Evolutionary conservation across 2,113 vertebrate genomes (phyloP).

Genomic region (Cebus imitator): DNA sequence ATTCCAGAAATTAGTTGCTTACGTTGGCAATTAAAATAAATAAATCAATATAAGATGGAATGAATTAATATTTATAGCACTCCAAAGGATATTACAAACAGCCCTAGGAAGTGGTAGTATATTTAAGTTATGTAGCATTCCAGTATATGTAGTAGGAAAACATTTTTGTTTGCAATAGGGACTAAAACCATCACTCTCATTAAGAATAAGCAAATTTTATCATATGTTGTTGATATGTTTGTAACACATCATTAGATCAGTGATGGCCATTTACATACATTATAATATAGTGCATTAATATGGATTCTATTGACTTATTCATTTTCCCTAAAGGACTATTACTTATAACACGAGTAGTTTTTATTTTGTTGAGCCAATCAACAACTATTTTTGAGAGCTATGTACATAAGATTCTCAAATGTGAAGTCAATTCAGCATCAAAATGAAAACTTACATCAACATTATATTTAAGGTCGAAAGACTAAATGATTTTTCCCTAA

Average conservation of each 20-base stretch:
- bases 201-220: background rate
- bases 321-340: background rate
- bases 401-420: background rate
- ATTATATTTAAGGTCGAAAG: background rate
- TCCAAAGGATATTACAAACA: background rate
- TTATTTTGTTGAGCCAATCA: background rate
- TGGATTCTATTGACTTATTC: background rate
- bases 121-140: background rate
- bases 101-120: background rate
- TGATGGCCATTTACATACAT: background rate
- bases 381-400: background rate
- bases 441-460: background rate
- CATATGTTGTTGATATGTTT: background rate
- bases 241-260: background rate
- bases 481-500: background rate
- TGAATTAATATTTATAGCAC: background rate
- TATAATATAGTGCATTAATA: background rate
- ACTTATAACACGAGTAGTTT: background rate
- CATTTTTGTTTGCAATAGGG: background rate
- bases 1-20: background rate
- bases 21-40: background rate
- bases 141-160: constrained; percentile 15
- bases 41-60: background rate
- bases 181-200: background rate
- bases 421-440: background rate